phyloP scores from a whole-genome alignment of 1,140 invertebrate genomes.

The Penaeus chinensis region DNA sequence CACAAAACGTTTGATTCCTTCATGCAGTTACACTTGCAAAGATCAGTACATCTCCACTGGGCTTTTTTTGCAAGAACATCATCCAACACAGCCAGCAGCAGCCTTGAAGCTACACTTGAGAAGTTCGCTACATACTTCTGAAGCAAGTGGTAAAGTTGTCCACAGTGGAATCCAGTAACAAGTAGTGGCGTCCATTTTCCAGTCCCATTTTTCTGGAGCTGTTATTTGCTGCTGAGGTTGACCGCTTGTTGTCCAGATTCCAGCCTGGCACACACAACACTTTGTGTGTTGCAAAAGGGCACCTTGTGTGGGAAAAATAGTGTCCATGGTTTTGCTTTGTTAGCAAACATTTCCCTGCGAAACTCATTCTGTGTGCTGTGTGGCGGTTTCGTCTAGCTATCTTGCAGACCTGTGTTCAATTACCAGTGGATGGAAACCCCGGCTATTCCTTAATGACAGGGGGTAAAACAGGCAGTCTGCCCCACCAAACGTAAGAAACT shows the following conservation, averaged over 20 bases:
- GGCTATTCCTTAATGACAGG: neutral
- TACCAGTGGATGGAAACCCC: neutral
- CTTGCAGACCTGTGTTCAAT: no score
- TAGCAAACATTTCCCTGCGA: conserved; percentile 34
- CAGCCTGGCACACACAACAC: conserved; percentile 27
- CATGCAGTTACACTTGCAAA: conserved; percentile 36
- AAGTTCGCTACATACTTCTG: conserved; percentile 32
- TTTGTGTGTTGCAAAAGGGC: conserved; percentile 41
- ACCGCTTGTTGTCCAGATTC: conserved; percentile 33
- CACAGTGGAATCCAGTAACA: conserved; percentile 36
- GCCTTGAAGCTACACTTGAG: conserved; percentile 8
- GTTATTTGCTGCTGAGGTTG: conserved; percentile 35
- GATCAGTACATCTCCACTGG: conserved; percentile 20
- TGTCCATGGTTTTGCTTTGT: conserved; percentile 39
- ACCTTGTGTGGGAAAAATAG: conserved; percentile 13
- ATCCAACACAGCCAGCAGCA: conserved; percentile 28
- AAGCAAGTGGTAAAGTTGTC: conserved; percentile 27
- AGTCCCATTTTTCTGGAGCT: conserved; percentile 35
- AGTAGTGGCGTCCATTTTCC: conserved; percentile 24
- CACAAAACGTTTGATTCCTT: neutral
- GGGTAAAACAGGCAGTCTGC: no score
- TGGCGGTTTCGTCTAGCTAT: no score
- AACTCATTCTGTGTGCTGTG: conserved; percentile 2
- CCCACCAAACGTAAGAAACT: no score
- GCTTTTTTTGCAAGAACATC: conserved; percentile 30